Base-by-base conservation (phyloP, 2,888 invertebrate genomes). In the Pachliopta kotzebuea region DNA sequence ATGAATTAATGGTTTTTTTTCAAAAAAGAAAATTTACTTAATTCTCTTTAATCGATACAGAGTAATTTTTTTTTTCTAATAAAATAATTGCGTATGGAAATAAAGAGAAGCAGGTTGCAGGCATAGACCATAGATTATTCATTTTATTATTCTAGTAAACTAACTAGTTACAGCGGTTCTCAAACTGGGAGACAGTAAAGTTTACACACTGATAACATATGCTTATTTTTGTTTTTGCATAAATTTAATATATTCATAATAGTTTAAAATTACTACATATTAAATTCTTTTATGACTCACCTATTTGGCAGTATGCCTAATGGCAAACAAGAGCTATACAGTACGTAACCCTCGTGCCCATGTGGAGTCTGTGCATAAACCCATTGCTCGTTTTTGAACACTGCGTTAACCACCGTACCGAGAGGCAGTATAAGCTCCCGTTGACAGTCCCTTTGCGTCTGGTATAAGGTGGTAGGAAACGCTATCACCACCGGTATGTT, bases 351-450 rank as follows among this genome's bases (percentile, higher is more conserved):
- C 80, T 96, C 96, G 71, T 96, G 95, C 0, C 95, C 96, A 72
- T 96, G 97, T 3, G 96, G 96, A 0, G 96, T 97, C 82, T 96
- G 96, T 21, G 95, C 96, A 77, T 96, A 97, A 49, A 97, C 84
- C 97, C 97, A 97, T 74, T 94, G 94, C 73, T 96, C 94, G 76
- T 96, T 96, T 82, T 96, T 96, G 83, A 96, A 97, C 29, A 97
- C 95, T 0, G 96, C 96, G 80, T 97, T 97, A 17, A 97, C 96
- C 4, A 97, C 96, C 83, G 96, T 96, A 6, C 97, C 97, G 67
- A 96, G 85, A 0, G 96, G 96, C 59, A 96, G 83, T 0, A 94
- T 92, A 59, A 95, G 89, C 82, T 96, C 96, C 14, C 93, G 92
- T 73, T 94, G 95, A 49, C 93, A 93, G n/a, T 94, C 95, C 56